Evolutionary conservation across 1,140 invertebrate species (phyloP).

Genomic region (Samia ricini): DNA sequence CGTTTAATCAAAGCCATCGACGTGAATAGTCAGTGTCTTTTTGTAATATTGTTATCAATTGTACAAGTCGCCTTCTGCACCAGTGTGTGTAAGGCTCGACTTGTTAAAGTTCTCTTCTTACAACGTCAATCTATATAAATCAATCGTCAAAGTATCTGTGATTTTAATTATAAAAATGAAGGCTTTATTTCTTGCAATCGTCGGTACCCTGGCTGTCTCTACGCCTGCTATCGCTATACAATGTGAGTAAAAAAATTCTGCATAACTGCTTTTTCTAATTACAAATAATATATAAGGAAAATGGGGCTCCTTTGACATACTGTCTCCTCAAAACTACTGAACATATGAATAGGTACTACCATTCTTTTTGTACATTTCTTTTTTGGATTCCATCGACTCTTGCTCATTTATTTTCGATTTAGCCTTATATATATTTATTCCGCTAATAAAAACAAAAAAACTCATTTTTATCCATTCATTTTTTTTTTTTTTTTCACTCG

Average conservation of each 20-base stretch:
- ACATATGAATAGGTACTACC: too few species aligned
- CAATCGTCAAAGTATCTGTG: conserved; percentile 69
- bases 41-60: conserved; percentile 41
- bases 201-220: conserved; percentile 54
- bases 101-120: conserved; percentile 42
- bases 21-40: conserved; percentile 44
- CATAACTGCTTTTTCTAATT: too few species aligned
- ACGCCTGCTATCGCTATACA: conserved; percentile 63
- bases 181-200: conserved; percentile 55
- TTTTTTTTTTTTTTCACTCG: too few species aligned
- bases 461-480: too few species aligned
- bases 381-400: too few species aligned
- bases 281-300: too few species aligned
- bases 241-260: conserved; percentile 73
- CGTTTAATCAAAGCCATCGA: conserved; percentile 46
- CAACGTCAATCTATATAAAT: background rate
- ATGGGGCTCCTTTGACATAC: too few species aligned
- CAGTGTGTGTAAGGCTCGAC: conserved; percentile 90
- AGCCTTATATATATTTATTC: too few species aligned
- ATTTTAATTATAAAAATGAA: conserved; percentile 75
- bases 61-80: conserved; percentile 87
- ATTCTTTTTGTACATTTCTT: too few species aligned
- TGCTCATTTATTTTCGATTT: too few species aligned
- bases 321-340: too few species aligned
- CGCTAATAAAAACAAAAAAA: too few species aligned